Percentiles rank a stretch among this genome's conserved stretches.
Conservation (phyloP, 2,888 invertebrate genomes). For the Phalangium opilio region DNA sequence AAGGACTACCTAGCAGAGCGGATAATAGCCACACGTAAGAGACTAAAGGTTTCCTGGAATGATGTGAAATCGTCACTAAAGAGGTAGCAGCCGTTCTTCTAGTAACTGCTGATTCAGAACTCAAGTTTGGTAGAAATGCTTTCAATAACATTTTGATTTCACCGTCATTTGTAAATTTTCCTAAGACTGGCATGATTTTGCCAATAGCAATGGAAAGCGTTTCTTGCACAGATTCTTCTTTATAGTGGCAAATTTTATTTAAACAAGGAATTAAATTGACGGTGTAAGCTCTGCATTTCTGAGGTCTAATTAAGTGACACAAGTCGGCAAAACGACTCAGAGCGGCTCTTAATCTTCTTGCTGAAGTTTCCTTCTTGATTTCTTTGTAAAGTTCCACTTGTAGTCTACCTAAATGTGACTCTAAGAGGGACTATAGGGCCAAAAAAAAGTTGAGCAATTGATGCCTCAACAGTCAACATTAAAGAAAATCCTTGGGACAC, state of each 20-base stretch:
- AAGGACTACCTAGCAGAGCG: conserved; percentile 37
- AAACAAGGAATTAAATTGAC: conserved; percentile 56
- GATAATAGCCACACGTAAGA: conserved; percentile 52
- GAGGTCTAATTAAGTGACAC: conserved; percentile 53
- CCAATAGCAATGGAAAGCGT: conserved; percentile 46
- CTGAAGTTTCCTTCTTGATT: conserved; percentile 58
- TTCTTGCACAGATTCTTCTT: conserved; percentile 51
- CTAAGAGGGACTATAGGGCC: conserved; percentile 44
- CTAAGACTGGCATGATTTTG: conserved; percentile 48
- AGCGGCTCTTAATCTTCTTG: conserved; percentile 55
- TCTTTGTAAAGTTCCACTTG: conserved; percentile 66
- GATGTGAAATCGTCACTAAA: conserved; percentile 60
- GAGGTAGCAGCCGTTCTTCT: conserved; percentile 66
- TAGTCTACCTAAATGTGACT: conserved; percentile 52
- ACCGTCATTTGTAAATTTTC: conserved; percentile 51
- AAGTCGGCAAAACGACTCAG: conserved; percentile 59
- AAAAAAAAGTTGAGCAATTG: conserved; percentile 10
- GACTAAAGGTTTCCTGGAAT: conserved; percentile 51
- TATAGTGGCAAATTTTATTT: conserved; percentile 49
- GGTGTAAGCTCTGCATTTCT: conserved; percentile 59
- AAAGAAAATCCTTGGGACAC: conserved; percentile 23
- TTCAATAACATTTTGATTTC: conserved; percentile 54
- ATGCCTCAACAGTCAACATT: no score
- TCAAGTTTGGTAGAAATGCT: conserved; percentile 48
- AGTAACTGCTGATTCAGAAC: conserved; percentile 50